Percentiles rank a stretch among this genome's conserved stretches.
Conservation (phyloP, 2,888 invertebrate species). For the Crioceris asparagi region DNA sequence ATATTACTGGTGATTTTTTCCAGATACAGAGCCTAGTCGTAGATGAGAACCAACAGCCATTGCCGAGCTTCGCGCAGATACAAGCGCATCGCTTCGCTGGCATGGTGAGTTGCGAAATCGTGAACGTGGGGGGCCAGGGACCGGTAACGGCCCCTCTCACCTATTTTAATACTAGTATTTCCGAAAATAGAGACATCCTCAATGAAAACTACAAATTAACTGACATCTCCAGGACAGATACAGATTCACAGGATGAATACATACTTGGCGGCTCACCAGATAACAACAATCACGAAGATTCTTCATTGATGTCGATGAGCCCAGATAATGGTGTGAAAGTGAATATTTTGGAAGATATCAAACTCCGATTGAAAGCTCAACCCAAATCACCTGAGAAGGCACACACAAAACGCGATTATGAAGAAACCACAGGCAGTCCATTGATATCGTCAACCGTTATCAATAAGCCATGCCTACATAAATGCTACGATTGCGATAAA, state of each 20-base stretch:
- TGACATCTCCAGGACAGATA: constrained; percentile 34
- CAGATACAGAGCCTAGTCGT: constrained; percentile 30
- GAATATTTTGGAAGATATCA: constrained; percentile 36
- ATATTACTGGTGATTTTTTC: constrained; percentile 76
- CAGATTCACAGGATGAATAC: constrained; percentile 19
- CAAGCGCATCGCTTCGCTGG: constrained; percentile 38
- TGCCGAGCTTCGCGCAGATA: constrained; percentile 58
- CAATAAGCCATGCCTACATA: constrained; percentile 37
- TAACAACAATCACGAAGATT: constrained; percentile 16
- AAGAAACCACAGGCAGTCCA: constrained; percentile 29
- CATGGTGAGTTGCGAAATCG: constrained; percentile 42
- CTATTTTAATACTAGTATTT: constrained; percentile 20
- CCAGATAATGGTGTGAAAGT: constrained; percentile 14
- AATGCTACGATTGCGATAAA: constrained; percentile 76
- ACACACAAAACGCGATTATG: constrained; percentile 32
- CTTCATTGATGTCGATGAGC: constrained; percentile 12
- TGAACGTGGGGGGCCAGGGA: constrained; percentile 71
- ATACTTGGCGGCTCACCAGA: constrained; percentile 10
- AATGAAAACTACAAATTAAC: constrained; percentile 36
- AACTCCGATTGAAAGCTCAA: constrained; percentile 23
- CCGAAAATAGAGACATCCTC: constrained; percentile 14
- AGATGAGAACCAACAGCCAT: constrained; percentile 39
- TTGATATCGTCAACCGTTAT: constrained; percentile 30
- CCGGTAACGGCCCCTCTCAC: constrained; percentile 35
- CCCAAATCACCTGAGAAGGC: constrained; percentile 31